Base-by-base conservation (phyloP, 1,140 invertebrate genomes). In the Batillaria attramentaria region DNA sequence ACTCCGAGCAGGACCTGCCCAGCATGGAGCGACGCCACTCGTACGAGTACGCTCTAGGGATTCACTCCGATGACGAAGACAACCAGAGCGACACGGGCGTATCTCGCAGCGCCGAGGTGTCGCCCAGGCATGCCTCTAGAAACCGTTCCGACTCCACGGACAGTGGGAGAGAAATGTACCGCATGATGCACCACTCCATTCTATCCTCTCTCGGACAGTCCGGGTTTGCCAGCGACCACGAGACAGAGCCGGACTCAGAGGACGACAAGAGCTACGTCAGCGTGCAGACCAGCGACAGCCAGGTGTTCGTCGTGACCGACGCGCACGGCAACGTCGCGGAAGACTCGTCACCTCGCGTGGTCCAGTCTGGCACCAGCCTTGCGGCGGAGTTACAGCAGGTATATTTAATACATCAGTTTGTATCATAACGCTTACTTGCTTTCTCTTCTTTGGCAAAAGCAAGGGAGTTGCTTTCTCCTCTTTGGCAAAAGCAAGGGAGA, bases 21-120 rank as follows among this genome's bases (percentile, higher is more conserved):
- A n/a, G 68, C 37, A n/a, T 75, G 73, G 33, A 54, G 35, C 54
- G 73, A 4, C 73, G 57, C 3, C 57, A 75, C 73, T 75, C 73
- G 37, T 75, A 41, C 37, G 73, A 75, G 37, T 31, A 41, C n/a
- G 24, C 73, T 57, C n/a, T 33, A 16, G 72, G 54, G n/a, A 62
- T 62, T 16, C 24, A 41, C 54, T 62, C 73, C n/a, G 73, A 75
- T 39, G 57, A 65, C 5, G 57, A 62, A 20, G 57, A 31, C 73
- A 18, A 42, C 33, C 28, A 75, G 4, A 39, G 31, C 2, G 37
- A 31, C 20, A 35, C 54, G 13, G 37, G n/a, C 37, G 0, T 43
- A 28, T 69, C 62, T 3, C 43, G 50, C 33, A 77, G 66, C 65
- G 24, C 69, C 42, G 75, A 77, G n/a, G 54, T 39, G 33, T 75